Conservation (phyloP, 2,113 vertebrate species). For the Saimiri boliviensis region DNA sequence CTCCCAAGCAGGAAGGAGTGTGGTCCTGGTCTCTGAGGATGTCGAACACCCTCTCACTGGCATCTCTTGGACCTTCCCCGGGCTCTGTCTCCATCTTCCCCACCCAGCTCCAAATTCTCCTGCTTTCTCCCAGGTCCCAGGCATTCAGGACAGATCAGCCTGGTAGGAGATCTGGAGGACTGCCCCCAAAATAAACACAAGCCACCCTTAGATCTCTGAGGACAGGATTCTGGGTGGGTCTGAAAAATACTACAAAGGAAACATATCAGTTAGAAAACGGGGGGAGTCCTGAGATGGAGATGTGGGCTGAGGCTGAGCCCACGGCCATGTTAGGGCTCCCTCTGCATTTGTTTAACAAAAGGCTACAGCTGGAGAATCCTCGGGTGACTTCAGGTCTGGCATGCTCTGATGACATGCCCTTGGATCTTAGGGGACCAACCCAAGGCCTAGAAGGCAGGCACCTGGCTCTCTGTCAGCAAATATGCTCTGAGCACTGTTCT, state of each 20-base stretch:
- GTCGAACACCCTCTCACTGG: neutral
- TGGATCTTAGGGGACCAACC: rapidly evolving
- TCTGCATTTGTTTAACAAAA: neutral
- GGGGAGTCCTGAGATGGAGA: neutral
- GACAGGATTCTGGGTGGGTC: neutral
- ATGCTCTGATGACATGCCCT: neutral
- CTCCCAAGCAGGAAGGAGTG: conserved; percentile 7
- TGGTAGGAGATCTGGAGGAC: neutral
- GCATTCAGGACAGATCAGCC: neutral
- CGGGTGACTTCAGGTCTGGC: neutral
- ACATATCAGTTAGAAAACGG: neutral
- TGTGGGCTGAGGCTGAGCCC: neutral
- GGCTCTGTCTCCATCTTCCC: neutral
- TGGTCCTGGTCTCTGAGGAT: neutral
- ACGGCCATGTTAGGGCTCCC: neutral
- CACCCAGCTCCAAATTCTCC: neutral
- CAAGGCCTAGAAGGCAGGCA: neutral
- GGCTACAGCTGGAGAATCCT: neutral
- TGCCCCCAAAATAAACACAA: neutral
- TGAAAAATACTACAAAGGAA: neutral
- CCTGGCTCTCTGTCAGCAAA: neutral
- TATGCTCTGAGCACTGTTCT: neutral
- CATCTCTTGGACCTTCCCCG: neutral
- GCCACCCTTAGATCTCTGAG: neutral
- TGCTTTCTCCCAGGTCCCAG: neutral